Percentiles rank a stretch among this genome's conserved stretches.
phyloP scores from a whole-genome alignment of 1,140 invertebrate species.

The Triops cancriformis region DNA sequence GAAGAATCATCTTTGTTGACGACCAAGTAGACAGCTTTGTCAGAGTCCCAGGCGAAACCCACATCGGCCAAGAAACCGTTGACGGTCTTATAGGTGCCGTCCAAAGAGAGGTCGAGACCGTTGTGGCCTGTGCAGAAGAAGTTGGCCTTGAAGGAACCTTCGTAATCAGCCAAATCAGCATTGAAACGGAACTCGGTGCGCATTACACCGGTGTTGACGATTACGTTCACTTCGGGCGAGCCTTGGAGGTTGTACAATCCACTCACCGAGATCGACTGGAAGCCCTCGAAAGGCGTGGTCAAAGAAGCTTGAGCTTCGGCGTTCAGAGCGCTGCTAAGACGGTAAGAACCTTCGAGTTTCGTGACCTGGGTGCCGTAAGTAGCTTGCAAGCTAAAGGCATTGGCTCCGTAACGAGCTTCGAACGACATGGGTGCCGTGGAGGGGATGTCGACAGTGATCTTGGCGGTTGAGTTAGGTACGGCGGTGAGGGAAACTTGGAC shows the following conservation, averaged over 20 bases:
- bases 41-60: not conserved
- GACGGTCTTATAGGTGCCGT: conserved; percentile 17
- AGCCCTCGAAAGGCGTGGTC: conserved; percentile 18
- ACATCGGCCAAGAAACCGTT: not conserved
- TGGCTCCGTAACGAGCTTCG: not conserved
- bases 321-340: not conserved
- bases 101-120: not conserved
- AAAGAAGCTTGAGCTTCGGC: conserved; percentile 16
- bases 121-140: conserved; percentile 15
- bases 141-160: not conserved
- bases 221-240: not conserved
- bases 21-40: not conserved
- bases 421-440: not conserved
- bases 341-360: not conserved
- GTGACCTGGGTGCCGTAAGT: not conserved
- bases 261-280: conserved; percentile 15
- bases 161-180: not conserved
- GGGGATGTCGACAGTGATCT: not conserved
- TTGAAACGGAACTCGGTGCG: not conserved
- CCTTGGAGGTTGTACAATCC: conserved; percentile 18
- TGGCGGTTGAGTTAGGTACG: not conserved
- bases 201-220: not conserved
- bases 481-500: not conserved
- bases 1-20: not conserved
- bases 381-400: not conserved